Conservation (phyloP, 2,797 vertebrate genomes). For the Typhlichthys subterraneus region DNA sequence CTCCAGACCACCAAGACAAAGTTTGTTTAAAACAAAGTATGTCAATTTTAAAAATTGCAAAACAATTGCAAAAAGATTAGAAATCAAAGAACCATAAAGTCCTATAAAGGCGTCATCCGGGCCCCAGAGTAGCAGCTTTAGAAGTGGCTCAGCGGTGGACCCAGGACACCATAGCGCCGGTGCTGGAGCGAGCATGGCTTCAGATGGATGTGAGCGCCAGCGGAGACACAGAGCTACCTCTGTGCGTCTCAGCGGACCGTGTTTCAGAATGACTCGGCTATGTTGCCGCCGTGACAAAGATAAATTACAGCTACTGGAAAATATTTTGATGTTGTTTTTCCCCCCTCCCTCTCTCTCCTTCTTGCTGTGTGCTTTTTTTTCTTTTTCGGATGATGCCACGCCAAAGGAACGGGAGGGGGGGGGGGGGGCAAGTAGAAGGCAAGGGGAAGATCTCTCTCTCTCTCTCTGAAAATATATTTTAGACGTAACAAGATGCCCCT, state of each 20-base stretch:
- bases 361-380: constrained; percentile 41
- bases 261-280: constrained; percentile 79
- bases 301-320: constrained; percentile 80
- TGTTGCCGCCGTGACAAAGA: constrained; percentile 80
- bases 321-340: constrained; percentile 60
- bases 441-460: background rate
- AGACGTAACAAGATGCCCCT: constrained; percentile 39
- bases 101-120: too few relatives aligned
- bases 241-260: constrained; percentile 73
- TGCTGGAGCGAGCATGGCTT: constrained; percentile 52
- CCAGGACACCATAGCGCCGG: constrained; percentile 33
- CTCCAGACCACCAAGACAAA: too few relatives aligned
- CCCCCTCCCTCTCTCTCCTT: constrained; percentile 19
- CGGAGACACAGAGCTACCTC: constrained; percentile 76
- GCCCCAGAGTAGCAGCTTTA: too few relatives aligned
- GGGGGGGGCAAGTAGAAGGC: background rate
- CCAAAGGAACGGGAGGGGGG: constrained; percentile 48
- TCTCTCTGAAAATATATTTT: constrained; percentile 55
- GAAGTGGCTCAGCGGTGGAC: constrained; percentile 16
- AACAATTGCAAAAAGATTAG: too few relatives aligned
- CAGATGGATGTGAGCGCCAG: constrained; percentile 72
- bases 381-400: constrained; percentile 68
- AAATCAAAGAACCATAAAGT: too few relatives aligned
- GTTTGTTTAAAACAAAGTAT: too few relatives aligned
- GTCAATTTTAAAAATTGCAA: too few relatives aligned